These are phyloP conservation scores for Fabriciana adippe DNA, from an alignment of 2,888 invertebrate species.

Conservation along the genomic window DNA sequence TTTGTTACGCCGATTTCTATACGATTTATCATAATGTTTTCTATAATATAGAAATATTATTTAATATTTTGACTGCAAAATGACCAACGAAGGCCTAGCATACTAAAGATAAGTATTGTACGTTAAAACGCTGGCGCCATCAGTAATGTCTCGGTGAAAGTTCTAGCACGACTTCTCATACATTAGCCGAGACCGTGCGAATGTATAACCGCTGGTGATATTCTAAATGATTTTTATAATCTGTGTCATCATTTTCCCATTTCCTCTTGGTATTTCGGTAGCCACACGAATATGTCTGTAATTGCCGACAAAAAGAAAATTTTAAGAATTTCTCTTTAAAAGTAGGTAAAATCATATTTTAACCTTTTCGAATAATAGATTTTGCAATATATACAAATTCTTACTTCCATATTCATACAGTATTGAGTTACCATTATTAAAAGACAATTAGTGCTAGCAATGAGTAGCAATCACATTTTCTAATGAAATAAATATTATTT, in stretches of 20 bases:
- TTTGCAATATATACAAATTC: no score
- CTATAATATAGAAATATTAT: no score
- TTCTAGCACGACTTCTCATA: conserved; percentile 77
- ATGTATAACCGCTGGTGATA: conserved; percentile 53
- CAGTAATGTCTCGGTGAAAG: conserved; percentile 75
- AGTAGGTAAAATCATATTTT: no score
- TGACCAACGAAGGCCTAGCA: background rate
- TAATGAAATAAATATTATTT: background rate
- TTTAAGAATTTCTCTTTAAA: no score
- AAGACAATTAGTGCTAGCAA: conserved; percentile 27
- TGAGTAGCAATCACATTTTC: conserved; percentile 19
- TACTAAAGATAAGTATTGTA: conserved; percentile 19
- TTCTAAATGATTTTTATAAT: conserved; percentile 51
- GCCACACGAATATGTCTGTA: conserved; percentile 44
- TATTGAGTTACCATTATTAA: no score
- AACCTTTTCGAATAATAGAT: no score
- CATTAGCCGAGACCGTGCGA: conserved; percentile 77
- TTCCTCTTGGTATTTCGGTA: conserved; percentile 45
- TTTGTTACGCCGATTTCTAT: no score
- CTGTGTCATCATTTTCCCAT: conserved; percentile 71
- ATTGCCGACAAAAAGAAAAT: conserved; percentile 43
- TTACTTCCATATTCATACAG: no score
- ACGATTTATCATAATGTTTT: no score
- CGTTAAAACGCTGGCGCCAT: conserved; percentile 52
- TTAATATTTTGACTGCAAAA: background rate